phyloP scores from a whole-genome alignment of 2,888 invertebrate genomes.

The Nipponacmea schrenckii region DNA sequence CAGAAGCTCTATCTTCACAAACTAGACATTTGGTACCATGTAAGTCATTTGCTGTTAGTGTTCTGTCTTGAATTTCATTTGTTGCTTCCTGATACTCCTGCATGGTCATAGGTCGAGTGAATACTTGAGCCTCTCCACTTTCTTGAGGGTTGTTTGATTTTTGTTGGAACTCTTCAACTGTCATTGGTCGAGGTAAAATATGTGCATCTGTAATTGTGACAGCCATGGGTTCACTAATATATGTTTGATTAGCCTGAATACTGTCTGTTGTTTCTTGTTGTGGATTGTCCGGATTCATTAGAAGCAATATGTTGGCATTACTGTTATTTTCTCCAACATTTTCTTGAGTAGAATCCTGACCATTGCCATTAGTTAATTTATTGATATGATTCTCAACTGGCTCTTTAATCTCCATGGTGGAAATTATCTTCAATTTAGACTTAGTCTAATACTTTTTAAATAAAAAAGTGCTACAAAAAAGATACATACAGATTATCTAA shows the following conservation, averaged over 20 bases:
- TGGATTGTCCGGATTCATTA: too few relatives aligned
- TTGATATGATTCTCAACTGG: too few relatives aligned
- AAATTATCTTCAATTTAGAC: too few relatives aligned
- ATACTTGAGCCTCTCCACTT: not conserved
- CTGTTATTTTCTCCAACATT: too few relatives aligned
- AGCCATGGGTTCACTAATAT: not conserved
- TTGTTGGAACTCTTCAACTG: not conserved
- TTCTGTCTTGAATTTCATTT: not conserved
- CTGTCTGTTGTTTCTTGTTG: not conserved
- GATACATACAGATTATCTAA: too few relatives aligned
- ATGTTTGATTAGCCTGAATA: not conserved
- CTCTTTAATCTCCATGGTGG: too few relatives aligned
- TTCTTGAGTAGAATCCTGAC: too few relatives aligned
- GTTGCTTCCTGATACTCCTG: not conserved
- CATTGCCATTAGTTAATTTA: too few relatives aligned
- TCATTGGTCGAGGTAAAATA: not conserved
- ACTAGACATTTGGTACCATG: conserved; percentile 47
- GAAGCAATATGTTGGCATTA: too few relatives aligned
- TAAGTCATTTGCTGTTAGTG: not conserved
- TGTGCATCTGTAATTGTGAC: not conserved
- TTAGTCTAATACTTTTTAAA: too few relatives aligned
- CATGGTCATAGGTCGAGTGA: not conserved
- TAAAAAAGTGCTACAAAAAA: too few relatives aligned
- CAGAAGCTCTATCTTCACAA: conserved; percentile 65
- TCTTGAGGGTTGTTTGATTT: not conserved